These are phyloP conservation scores for Drosophila watanabei DNA, from an alignment of 1,140 invertebrate species.

Conservation along the genomic window DNA sequence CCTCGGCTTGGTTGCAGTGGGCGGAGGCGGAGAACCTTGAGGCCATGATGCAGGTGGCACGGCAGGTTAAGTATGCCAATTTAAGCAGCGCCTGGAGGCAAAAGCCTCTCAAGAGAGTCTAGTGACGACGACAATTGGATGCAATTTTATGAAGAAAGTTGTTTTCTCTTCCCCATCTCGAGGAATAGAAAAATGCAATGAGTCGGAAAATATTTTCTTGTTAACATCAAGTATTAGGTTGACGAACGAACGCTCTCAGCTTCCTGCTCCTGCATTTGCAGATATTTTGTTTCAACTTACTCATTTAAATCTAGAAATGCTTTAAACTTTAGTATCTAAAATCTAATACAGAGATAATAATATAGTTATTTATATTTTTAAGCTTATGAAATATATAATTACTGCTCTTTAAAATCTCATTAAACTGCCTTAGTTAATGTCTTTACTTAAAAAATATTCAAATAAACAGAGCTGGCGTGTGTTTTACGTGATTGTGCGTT, in stretches of 20 bases:
- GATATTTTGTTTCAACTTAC: no score
- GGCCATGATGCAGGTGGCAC: constrained; percentile 28
- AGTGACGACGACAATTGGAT: constrained; percentile 27
- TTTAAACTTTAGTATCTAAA: no score
- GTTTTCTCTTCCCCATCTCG: constrained; percentile 3
- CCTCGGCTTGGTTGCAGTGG: constrained; percentile 3
- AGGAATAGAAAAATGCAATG: constrained; percentile 6
- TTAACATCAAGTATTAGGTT: constrained; percentile 1
- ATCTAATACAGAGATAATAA: no score
- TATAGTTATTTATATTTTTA: no score
- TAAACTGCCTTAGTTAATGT: background rate
- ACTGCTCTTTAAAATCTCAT: background rate
- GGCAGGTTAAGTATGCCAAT: constrained; percentile 53
- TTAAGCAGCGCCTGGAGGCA: constrained; percentile 25
- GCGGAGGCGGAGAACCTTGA: constrained; percentile 18
- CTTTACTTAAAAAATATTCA: constrained; percentile 2
- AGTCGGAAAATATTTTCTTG: constrained; percentile 8
- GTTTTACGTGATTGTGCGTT: background rate
- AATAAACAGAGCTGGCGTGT: constrained; percentile 1
- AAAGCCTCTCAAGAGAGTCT: constrained; percentile 11
- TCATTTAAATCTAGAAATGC: no score
- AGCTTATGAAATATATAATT: no score
- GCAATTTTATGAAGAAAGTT: constrained; percentile 8
- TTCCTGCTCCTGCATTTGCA: no score
- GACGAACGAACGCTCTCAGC: background rate